Percentiles rank a stretch among this genome's conserved stretches.
phyloP scores from a whole-genome alignment of 2,113 vertebrate species.

The Nematolebias whitei region DNA sequence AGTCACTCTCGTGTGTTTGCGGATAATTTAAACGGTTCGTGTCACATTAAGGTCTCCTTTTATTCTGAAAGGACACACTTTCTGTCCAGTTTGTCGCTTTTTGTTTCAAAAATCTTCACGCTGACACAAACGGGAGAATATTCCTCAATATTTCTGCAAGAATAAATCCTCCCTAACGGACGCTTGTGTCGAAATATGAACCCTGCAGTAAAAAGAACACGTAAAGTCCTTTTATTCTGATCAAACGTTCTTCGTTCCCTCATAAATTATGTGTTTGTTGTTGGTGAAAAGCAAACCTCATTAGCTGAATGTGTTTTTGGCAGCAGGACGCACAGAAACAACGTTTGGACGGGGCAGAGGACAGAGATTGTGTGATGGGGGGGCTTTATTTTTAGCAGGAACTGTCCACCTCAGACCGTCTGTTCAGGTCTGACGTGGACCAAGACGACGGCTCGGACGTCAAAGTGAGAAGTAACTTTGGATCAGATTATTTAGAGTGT shows the following conservation, averaged over 20 bases:
- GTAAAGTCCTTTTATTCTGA: background rate
- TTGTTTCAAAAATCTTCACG: too few species aligned
- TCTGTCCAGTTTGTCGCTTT: too few species aligned
- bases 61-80: background rate
- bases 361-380: background rate
- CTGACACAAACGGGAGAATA: too few species aligned
- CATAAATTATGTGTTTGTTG: background rate
- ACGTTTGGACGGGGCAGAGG: background rate
- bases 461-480: too few species aligned
- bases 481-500: too few species aligned
- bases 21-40: background rate
- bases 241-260: background rate
- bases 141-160: too few species aligned
- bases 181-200: too few species aligned
- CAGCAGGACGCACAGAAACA: conserved; percentile 1
- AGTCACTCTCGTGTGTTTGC: background rate
- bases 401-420: too few species aligned
- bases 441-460: too few species aligned
- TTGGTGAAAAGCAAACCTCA: background rate
- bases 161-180: too few species aligned
- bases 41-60: background rate
- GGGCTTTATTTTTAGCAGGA: conserved; percentile 10
- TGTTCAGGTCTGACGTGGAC: too few species aligned
- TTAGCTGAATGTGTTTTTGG: background rate
- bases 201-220: background rate